Evolutionary conservation across 2,113 vertebrate genomes (phyloP).

Genomic region (Aspiorhynchus laticeps): DNA sequence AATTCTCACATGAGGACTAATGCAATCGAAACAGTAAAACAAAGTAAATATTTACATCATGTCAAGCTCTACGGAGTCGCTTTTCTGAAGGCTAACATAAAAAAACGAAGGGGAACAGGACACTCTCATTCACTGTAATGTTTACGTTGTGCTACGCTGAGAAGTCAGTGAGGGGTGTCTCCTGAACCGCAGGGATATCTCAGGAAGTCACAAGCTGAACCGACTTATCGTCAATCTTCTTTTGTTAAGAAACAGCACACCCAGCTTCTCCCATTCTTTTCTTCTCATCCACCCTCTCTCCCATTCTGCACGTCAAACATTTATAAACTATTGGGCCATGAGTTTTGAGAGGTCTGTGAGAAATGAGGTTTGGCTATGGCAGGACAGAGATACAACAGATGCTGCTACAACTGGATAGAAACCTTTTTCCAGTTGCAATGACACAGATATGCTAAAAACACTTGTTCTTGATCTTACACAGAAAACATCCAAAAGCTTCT

Average conservation of each 20-base stretch:
- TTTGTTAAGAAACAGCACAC: slow-evolving; percentile 47
- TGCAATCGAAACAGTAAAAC: slow-evolving; percentile 17
- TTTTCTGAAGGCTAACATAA: slow-evolving; percentile 18
- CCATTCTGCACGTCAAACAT: slow-evolving; percentile 37
- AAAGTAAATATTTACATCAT: slow-evolving; percentile 51
- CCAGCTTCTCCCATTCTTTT: slow-evolving; percentile 14
- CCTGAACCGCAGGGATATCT: slow-evolving; percentile 20
- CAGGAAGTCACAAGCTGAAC: slow-evolving; percentile 35
- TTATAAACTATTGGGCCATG: slow-evolving; percentile 35
- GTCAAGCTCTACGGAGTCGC: slow-evolving; percentile 36
- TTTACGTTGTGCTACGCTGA: slow-evolving; percentile 49
- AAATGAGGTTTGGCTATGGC: slow-evolving; percentile 17
- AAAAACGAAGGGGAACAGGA: slow-evolving; percentile 27
- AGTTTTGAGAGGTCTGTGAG: slow-evolving; percentile 27
- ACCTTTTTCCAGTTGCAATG: not conserved
- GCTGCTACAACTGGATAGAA: not conserved
- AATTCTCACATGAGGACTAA: not conserved
- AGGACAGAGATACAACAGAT: slow-evolving; percentile 27
- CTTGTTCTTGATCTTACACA: not conserved
- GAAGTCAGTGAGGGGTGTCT: slow-evolving; percentile 47
- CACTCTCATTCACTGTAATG: slow-evolving; percentile 31
- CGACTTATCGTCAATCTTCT: slow-evolving; percentile 35
- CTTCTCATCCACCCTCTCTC: slow-evolving; percentile 5
- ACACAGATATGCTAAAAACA: not conserved
- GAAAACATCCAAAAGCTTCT: not conserved